Conservation (phyloP, 1,140 invertebrate genomes). For the Drosophila nannoptera region DNA sequence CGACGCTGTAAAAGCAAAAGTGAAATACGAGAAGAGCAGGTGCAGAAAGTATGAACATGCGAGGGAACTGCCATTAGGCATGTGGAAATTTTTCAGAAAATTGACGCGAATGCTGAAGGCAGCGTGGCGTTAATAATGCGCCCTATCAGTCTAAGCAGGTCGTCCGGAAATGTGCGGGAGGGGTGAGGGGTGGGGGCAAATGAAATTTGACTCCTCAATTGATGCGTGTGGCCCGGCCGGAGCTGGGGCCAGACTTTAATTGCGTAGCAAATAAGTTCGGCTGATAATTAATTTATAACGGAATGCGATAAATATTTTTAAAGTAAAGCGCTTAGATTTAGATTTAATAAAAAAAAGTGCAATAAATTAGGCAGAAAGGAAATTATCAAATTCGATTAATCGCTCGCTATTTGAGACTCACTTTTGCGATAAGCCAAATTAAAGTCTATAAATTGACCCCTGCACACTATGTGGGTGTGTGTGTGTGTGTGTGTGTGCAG, state of each 20-base stretch:
- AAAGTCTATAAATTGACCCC: slow-evolving; percentile 41
- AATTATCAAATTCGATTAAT: slow-evolving; percentile 27
- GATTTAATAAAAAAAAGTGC: background rate
- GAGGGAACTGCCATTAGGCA: background rate
- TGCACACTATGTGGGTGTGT: background rate
- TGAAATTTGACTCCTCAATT: background rate
- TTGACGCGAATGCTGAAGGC: slow-evolving; percentile 55
- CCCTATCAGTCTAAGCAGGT: slow-evolving; percentile 57
- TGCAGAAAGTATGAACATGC: slow-evolving; percentile 42
- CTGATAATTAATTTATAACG: background rate
- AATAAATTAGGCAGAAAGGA: slow-evolving; percentile 6
- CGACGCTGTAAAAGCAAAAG: slow-evolving; percentile 28
- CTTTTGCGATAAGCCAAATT: slow-evolving; percentile 28
- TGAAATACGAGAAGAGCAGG: slow-evolving; percentile 59
- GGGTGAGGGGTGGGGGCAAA: background rate
- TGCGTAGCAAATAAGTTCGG: background rate
- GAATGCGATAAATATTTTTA: background rate
- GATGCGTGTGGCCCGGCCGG: background rate
- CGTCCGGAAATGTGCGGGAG: no score
- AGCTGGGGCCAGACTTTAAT: background rate
- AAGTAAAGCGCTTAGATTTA: background rate
- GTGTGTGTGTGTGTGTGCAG: slow-evolving; percentile 10
- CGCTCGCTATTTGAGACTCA: slow-evolving; percentile 6
- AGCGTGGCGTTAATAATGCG: slow-evolving; percentile 65
- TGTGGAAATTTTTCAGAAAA: slow-evolving; percentile 56